These are phyloP conservation scores for Brachyhypopomus gauderio DNA, from an alignment of 2,113 vertebrate genomes.

Conservation along the genomic window DNA sequence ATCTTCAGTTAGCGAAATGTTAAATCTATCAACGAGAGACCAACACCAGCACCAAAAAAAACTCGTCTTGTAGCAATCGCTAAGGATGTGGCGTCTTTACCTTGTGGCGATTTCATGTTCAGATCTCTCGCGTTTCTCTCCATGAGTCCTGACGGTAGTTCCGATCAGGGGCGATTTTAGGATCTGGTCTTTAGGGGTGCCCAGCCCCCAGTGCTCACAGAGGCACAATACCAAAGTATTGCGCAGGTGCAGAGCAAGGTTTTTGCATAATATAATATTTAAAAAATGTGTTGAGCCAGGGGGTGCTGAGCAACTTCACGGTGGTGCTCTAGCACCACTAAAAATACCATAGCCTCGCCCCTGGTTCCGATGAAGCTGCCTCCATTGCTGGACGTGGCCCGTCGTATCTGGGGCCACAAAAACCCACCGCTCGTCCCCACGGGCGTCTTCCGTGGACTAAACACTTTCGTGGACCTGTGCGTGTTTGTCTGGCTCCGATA, in stretches of 20 bases:
- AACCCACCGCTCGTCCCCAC: background rate
- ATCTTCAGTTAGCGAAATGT: conserved; percentile 25
- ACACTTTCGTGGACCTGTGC: conserved; percentile 39
- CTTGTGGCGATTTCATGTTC: conserved; percentile 49
- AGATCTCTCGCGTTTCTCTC: conserved; percentile 22
- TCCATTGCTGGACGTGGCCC: conserved; percentile 44
- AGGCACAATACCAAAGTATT: too few relatives aligned
- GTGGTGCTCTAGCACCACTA: too few relatives aligned
- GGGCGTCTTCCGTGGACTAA: conserved; percentile 50
- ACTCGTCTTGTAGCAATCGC: background rate
- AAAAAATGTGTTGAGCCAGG: too few relatives aligned
- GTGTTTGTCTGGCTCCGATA: conserved; percentile 53
- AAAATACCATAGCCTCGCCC: too few relatives aligned
- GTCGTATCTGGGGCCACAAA: conserved; percentile 11
- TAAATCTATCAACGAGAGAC: background rate
- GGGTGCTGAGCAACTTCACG: too few relatives aligned
- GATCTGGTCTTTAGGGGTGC: too few relatives aligned
- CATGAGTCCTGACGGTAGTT: conserved; percentile 32
- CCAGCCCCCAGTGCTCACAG: too few relatives aligned
- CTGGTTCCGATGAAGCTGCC: conserved; percentile 45
- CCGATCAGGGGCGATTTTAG: too few relatives aligned
- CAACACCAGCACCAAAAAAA: too few relatives aligned
- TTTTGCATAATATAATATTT: too few relatives aligned
- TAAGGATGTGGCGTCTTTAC: conserved; percentile 41
- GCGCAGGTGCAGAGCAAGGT: too few relatives aligned